phyloP scores from a whole-genome alignment of 2,113 vertebrate genomes.

The Silurus meridionalis region DNA sequence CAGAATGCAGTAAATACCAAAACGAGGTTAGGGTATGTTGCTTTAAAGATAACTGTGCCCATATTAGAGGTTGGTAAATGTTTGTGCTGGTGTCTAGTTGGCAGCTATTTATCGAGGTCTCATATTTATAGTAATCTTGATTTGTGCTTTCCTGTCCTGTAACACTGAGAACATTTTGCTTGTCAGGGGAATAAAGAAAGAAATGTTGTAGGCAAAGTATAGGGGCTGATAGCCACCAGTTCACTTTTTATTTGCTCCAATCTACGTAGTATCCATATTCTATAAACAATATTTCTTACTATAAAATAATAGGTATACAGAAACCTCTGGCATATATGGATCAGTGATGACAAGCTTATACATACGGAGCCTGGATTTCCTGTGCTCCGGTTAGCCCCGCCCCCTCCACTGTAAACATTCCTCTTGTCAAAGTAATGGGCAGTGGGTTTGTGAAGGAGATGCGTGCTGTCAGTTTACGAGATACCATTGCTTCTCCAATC shows the following conservation, averaged over 20 bases:
- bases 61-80: neutral
- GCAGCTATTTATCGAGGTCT: neutral
- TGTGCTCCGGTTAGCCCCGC: slow-evolving; percentile 67
- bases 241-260: neutral
- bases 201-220: neutral
- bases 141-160: neutral
- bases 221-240: neutral
- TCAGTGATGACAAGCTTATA: slow-evolving; percentile 15
- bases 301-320: neutral
- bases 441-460: slow-evolving; percentile 76
- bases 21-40: neutral
- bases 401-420: slow-evolving; percentile 76
- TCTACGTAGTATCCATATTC: neutral
- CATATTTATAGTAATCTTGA: neutral
- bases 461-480: slow-evolving; percentile 51
- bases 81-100: slow-evolving; percentile 30
- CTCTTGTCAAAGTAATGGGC: slow-evolving; percentile 65
- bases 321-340: neutral
- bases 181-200: neutral
- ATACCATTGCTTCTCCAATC: slow-evolving; percentile 58
- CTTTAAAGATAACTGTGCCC: neutral
- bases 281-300: neutral
- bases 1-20: neutral
- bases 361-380: slow-evolving; percentile 69
- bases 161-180: neutral